Evolutionary conservation across 1,140 invertebrate genomes (phyloP).

Genomic region (Bacillus rossius): DNA sequence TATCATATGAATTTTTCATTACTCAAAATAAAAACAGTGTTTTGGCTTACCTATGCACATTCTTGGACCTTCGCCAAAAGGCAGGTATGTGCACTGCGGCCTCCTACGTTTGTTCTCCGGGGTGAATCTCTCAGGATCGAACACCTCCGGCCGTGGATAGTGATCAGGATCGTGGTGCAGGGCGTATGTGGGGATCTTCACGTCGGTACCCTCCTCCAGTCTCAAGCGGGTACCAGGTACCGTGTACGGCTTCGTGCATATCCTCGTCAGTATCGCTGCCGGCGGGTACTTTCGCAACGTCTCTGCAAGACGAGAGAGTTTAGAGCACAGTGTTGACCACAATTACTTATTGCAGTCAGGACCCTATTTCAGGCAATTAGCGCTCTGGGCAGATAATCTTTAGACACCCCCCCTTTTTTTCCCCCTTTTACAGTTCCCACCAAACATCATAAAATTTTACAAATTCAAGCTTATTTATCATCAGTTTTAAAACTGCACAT

Average conservation of each 20-base stretch:
- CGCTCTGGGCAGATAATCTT: no score
- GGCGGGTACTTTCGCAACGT: conserved; percentile 49
- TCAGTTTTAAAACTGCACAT: no score
- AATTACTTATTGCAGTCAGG: no score
- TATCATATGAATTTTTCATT: no score
- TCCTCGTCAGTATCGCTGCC: conserved; percentile 43
- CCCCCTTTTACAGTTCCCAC: no score
- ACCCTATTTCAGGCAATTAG: no score
- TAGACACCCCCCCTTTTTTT: no score
- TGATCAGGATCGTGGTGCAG: conserved; percentile 45
- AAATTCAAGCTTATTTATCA: no score
- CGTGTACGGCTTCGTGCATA: conserved; percentile 38
- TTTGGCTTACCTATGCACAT: conserved; percentile 47
- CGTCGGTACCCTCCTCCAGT: conserved; percentile 26
- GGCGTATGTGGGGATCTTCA: conserved; percentile 36
- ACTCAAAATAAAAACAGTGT: no score
- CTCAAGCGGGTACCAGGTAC: background rate
- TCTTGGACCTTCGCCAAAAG: conserved; percentile 54
- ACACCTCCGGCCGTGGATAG: conserved; percentile 54
- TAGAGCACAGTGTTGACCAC: background rate
- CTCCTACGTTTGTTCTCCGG: conserved; percentile 35
- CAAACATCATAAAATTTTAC: no score
- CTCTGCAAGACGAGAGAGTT: conserved; percentile 38
- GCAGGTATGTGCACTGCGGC: conserved; percentile 45
- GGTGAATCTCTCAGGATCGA: conserved; percentile 60